A percentile compares a stretch with the other conserved stretches of the same genome.
These are phyloP conservation scores for Myopa tessellatipennis DNA, from an alignment of 2,888 invertebrate species.

Conservation along the genomic window DNA sequence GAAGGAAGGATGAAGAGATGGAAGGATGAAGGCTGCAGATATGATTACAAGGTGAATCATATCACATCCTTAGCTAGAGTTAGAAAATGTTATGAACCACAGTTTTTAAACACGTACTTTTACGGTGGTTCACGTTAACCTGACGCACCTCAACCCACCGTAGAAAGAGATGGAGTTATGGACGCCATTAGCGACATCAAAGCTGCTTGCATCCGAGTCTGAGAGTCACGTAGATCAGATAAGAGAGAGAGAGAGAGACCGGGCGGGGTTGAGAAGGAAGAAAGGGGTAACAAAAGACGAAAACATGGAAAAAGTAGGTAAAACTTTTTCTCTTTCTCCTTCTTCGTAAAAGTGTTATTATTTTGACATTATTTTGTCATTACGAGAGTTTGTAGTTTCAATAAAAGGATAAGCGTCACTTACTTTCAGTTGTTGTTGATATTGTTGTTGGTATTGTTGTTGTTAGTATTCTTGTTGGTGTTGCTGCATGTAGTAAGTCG, in stretches of 20 bases:
- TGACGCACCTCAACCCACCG: too few relatives aligned
- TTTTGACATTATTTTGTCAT: conserved; percentile 3
- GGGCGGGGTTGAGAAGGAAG: neutral
- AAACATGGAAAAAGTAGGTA: neutral
- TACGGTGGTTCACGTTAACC: too few relatives aligned
- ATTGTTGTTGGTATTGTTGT: neutral
- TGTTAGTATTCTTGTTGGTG: too few relatives aligned
- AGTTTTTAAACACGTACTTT: too few relatives aligned
- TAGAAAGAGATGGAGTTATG: neutral
- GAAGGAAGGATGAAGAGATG: too few relatives aligned
- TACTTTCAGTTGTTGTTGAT: neutral
- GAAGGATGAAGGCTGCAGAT: too few relatives aligned
- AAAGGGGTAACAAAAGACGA: neutral
- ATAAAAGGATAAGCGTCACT: neutral
- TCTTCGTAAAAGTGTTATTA: neutral
- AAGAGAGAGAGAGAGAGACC: neutral
- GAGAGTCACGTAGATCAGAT: neutral
- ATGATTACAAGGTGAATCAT: too few relatives aligned
- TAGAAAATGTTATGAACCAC: too few relatives aligned
- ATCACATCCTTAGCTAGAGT: too few relatives aligned
- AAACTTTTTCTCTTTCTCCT: neutral
- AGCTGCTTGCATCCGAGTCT: neutral
- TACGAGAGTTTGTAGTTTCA: neutral
- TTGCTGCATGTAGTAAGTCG: too few relatives aligned
- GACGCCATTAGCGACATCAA: neutral